Evolutionary conservation across 2,113 vertebrate species (phyloP), one percentile per base, ranked within the genome.

Genomic region (Archocentrus centrarchus): DNA sequence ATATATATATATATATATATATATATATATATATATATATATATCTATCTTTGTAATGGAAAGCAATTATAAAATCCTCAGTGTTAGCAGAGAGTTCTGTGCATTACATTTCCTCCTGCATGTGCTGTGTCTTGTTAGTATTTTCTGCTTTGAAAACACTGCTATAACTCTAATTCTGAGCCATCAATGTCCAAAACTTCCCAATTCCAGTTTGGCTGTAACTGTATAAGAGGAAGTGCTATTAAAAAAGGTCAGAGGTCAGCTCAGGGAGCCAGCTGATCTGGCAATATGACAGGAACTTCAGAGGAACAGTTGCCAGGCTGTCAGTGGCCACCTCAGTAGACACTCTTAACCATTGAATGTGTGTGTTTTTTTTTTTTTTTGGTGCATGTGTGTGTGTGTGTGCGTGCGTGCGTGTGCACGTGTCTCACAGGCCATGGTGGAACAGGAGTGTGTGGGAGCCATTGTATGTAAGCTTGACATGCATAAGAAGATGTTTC

Each of bases 401-500:
- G 8, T 39, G 37, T 3, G 1, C 2, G 35, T 7, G 55, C 80
- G 18, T 88, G 68, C 78, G 55, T 81, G 18, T 88, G 68, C 78
- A 44, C 77, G 24, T 90, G 13, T 90, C 53, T 93, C 95, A 77
- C 96, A 99, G 98, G 98, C 98, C 92, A 97, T 99, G 98, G 98
- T 99, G 96, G 98, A 97, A 94, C 97, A 98, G 87, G 98, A 99
- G 96, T 99, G 98, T 95, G 98, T 99, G 88, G 98, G 98, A 96
- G 98, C 98, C 96, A 99, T 99, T 79, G 98, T 99, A 93, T 99
- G 98, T 96, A 99, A 99, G 96, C 97, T 99, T 95, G 98, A 99
- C 95, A 98, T 99, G 98, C 98, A 99, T 96, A 99, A 99, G 97
- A 99, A 99, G 97, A 99, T 99, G 98, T 99, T 99, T 91, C 97